Evolutionary conservation across 30 jellyfish, hydroid and myxozoan species (phyloP).

Genomic region (Euphysa ruthae): DNA sequence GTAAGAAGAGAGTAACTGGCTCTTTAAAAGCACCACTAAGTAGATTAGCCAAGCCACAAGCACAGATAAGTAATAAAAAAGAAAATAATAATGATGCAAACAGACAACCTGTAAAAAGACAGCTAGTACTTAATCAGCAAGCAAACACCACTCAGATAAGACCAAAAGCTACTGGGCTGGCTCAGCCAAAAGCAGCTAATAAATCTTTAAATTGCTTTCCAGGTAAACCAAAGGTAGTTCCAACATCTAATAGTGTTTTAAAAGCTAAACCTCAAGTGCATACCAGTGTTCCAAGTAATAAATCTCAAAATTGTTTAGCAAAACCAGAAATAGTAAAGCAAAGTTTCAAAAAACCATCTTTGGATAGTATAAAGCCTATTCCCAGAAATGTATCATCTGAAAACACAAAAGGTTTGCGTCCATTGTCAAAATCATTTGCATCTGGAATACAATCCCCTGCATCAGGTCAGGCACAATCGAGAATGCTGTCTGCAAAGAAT

Average conservation of each 20-base stretch:
- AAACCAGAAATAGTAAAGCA: too few relatives aligned
- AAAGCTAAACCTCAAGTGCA: neutral
- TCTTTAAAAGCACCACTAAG: slow-evolving; percentile 24
- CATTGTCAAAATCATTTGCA: too few relatives aligned
- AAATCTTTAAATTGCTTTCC: too few relatives aligned
- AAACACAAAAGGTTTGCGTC: too few relatives aligned
- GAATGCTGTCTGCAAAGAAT: neutral
- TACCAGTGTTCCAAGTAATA: too few relatives aligned
- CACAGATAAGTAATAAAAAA: neutral
- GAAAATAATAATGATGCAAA: neutral
- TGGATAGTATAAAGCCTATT: too few relatives aligned
- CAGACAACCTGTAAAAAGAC: neutral
- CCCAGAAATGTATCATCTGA: too few relatives aligned
- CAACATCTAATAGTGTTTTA: neutral
- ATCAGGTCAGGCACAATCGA: neutral
- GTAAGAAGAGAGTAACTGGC: slow-evolving; percentile 23
- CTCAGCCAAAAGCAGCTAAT: too few relatives aligned
- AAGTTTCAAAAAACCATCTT: too few relatives aligned
- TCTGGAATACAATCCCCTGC: neutral
- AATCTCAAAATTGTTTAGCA: too few relatives aligned
- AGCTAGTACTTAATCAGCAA: neutral
- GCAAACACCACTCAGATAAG: neutral
- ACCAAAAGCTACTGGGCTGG: too few relatives aligned
- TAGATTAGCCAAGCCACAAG: neutral
- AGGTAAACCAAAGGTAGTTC: neutral